These are phyloP conservation scores for Caenorhabditis drosophilae DNA, from an alignment of 2,888 invertebrate genomes.

Conservation along the genomic window DNA sequence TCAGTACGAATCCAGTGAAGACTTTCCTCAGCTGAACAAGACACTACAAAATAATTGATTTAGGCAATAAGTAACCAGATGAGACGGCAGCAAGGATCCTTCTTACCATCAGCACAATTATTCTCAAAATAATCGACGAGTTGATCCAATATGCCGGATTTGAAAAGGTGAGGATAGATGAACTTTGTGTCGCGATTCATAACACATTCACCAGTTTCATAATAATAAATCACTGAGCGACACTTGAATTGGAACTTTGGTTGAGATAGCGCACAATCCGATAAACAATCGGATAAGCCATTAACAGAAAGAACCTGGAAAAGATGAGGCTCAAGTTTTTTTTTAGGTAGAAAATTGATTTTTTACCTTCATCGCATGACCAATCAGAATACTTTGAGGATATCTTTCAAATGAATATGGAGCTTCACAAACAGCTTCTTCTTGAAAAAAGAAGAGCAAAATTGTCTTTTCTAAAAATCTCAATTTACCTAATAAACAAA, in stretches of 20 bases:
- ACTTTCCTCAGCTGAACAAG: conserved; percentile 44
- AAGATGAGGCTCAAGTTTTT: no score
- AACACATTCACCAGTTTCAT: conserved; percentile 67
- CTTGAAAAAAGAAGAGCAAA: conserved; percentile 24
- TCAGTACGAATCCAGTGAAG: conserved; percentile 64
- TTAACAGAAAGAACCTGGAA: no score
- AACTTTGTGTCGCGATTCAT: conserved; percentile 57
- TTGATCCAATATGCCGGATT: conserved; percentile 37
- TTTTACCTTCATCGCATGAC: conserved; percentile 61
- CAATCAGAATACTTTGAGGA: conserved; percentile 63
- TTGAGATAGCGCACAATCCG: conserved; percentile 54
- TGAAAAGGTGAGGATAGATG: conserved; percentile 56
- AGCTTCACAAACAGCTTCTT: conserved; percentile 49
- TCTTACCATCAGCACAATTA: conserved; percentile 63
- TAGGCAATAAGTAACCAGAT: no score
- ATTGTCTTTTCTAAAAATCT: background rate
- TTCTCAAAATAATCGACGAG: conserved; percentile 69
- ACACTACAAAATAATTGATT: conserved; percentile 57
- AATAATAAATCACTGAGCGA: conserved; percentile 64
- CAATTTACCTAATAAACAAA: conserved; percentile 60
- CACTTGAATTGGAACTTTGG: conserved; percentile 39
- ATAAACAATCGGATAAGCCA: conserved; percentile 63
- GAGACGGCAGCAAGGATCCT: no score
- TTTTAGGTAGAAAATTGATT: no score
- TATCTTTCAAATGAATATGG: conserved; percentile 65